Evolutionary conservation across 2,888 invertebrate species (phyloP).

Genomic region (Dorcus hopei): DNA sequence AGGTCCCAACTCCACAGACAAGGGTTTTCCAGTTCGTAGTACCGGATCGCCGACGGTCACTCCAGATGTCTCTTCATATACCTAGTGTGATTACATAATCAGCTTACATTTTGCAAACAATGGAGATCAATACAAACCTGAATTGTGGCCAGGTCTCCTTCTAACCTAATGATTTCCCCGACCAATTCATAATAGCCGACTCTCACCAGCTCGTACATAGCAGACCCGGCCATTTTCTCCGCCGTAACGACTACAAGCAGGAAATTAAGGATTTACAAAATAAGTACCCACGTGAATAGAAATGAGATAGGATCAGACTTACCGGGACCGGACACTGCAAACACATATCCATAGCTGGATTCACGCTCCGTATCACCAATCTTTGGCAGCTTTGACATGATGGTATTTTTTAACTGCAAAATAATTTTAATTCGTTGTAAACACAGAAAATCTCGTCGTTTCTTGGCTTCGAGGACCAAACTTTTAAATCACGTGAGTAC

Average conservation of each 20-base stretch:
- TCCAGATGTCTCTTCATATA: conserved; percentile 94
- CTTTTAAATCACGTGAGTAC: conserved; percentile 35
- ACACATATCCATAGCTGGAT: conserved; percentile 89
- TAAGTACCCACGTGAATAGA: background rate
- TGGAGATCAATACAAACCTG: conserved; percentile 53
- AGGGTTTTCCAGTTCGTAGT: conserved; percentile 94
- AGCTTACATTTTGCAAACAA: background rate
- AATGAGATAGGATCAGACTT: conserved; percentile 27
- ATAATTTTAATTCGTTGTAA: background rate
- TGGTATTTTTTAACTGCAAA: conserved; percentile 34
- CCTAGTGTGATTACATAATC: conserved; percentile 49
- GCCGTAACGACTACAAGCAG: conserved; percentile 88
- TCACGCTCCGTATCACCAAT: conserved; percentile 84
- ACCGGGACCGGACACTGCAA: conserved; percentile 98
- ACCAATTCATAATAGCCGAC: conserved; percentile 98
- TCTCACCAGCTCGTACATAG: conserved; percentile 99
- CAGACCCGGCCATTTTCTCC: conserved; percentile 98
- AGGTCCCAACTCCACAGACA: conserved; percentile 98
- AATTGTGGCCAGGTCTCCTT: conserved; percentile 99
- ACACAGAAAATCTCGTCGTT: background rate
- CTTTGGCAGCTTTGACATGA: conserved; percentile 68
- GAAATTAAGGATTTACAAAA: background rate
- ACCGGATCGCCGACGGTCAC: conserved; percentile 99
- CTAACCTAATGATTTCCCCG: conserved; percentile 98
- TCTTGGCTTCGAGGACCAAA: background rate